These are phyloP conservation scores for Burhinus bistriatus DNA, from an alignment of 2,113 vertebrate genomes.

Conservation along the genomic window DNA sequence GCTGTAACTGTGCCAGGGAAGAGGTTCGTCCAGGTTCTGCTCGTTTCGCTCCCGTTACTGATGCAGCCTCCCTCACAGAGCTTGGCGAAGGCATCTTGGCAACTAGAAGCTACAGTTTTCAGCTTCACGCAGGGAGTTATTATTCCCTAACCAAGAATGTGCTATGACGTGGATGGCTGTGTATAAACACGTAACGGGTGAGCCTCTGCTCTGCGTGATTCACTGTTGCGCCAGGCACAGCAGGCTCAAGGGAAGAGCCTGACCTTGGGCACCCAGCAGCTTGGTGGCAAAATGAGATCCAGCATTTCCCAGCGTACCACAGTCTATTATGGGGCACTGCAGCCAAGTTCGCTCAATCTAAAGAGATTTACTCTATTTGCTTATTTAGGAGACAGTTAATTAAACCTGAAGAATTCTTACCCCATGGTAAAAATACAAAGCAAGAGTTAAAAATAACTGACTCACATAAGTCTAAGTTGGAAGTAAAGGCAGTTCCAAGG, in stretches of 20 bases:
- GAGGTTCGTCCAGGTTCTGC: neutral
- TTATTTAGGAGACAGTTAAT: neutral
- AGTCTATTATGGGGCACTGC: fast-evolving
- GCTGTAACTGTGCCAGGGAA: neutral
- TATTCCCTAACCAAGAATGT: neutral
- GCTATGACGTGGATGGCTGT: neutral
- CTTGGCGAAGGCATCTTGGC: neutral
- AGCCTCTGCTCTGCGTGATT: neutral
- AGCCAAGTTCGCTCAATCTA: neutral
- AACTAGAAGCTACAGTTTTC: neutral
- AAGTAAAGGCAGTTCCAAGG: neutral
- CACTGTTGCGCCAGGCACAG: neutral
- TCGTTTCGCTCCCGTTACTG: neutral
- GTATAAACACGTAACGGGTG: fast-evolving
- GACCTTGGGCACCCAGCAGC: neutral
- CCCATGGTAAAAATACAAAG: neutral
- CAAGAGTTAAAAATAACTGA: neutral
- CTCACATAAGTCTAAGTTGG: neutral
- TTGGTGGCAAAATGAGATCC: neutral
- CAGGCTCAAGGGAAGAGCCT: neutral
- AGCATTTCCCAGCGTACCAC: neutral
- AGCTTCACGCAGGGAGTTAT: neutral
- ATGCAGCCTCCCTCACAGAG: neutral
- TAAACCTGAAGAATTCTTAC: neutral
- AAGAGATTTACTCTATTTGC: neutral